phyloP scores from a whole-genome alignment of 2,888 invertebrate species.

The Melanchra persicariae region DNA sequence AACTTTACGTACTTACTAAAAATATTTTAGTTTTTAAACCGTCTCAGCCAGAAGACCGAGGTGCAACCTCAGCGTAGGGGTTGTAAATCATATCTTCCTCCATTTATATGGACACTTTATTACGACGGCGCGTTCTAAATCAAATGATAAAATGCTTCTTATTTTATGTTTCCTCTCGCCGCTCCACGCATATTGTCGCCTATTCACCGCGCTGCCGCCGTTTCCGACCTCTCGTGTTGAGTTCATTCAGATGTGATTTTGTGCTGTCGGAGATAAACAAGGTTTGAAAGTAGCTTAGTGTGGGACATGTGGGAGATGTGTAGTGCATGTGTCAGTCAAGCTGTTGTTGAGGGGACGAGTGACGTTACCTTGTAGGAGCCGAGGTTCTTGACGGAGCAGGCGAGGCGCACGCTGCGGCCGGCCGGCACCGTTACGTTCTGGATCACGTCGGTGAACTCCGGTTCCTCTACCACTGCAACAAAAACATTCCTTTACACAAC shows the following conservation, averaged over 20 bases:
- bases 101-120: constrained; percentile 90
- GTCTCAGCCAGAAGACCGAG: constrained; percentile 74
- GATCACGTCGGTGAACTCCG: constrained; percentile 97
- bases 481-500: constrained; percentile 64
- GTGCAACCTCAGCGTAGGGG: constrained; percentile 84
- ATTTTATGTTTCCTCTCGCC: constrained; percentile 88
- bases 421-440: constrained; percentile 97
- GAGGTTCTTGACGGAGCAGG: constrained; percentile 97
- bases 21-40: constrained; percentile 78
- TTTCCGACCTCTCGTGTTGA: constrained; percentile 63
- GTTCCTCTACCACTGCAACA: constrained; percentile 95
- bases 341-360: background rate
- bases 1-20: constrained; percentile 33
- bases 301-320: background rate
- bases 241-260: constrained; percentile 58
- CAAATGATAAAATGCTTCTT: constrained; percentile 90
- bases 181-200: constrained; percentile 85
- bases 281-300: constrained; percentile 37
- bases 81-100: constrained; percentile 88
- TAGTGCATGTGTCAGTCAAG: constrained; percentile 26
- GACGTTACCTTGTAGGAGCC: constrained; percentile 96
- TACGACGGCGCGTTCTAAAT: constrained; percentile 89
- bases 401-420: constrained; percentile 96
- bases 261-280: constrained; percentile 57
- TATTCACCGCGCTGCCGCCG: constrained; percentile 71